These are phyloP conservation scores for Raphicerus campestris DNA, from an alignment of 2,113 vertebrate species.

Conservation along the genomic window DNA sequence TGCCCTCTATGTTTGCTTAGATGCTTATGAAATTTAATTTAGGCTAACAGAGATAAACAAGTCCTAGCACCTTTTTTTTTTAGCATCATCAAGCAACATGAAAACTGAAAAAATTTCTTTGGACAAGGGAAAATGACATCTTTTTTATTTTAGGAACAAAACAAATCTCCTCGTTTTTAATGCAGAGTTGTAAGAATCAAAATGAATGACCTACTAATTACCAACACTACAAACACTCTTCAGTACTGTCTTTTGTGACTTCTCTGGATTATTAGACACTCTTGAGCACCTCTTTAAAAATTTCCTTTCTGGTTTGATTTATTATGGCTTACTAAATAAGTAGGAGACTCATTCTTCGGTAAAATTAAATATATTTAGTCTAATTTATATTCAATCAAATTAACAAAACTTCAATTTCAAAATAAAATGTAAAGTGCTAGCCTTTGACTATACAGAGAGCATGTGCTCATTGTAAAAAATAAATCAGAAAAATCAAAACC, in stretches of 20 bases:
- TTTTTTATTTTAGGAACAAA: slow-evolving; percentile 54
- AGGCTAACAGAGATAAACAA: background rate
- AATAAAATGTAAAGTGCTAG: background rate
- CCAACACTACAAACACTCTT: slow-evolving; percentile 7
- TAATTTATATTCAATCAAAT: background rate
- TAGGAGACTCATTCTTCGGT: background rate
- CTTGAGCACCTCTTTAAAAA: background rate
- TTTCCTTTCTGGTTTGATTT: slow-evolving; percentile 1
- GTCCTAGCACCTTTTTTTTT: background rate
- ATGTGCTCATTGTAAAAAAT: background rate
- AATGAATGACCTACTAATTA: slow-evolving; percentile 43
- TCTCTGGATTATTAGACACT: slow-evolving; percentile 34
- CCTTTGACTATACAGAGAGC: background rate
- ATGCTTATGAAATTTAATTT: background rate
- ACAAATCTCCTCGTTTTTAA: slow-evolving; percentile 2
- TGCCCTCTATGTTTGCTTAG: background rate
- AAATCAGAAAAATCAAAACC: background rate
- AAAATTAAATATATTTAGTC: slow-evolving; percentile 5
- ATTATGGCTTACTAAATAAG: slow-evolving; percentile 11
- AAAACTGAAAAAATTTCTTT: slow-evolving; percentile 58
- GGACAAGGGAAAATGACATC: slow-evolving; percentile 40
- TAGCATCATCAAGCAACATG: background rate
- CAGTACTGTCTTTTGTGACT: background rate
- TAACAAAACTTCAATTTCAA: background rate
- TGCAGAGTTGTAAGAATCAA: slow-evolving; percentile 19